Evolutionary conservation across 2,113 vertebrate genomes (phyloP).

Genomic region (Neodon shergylaensis): DNA sequence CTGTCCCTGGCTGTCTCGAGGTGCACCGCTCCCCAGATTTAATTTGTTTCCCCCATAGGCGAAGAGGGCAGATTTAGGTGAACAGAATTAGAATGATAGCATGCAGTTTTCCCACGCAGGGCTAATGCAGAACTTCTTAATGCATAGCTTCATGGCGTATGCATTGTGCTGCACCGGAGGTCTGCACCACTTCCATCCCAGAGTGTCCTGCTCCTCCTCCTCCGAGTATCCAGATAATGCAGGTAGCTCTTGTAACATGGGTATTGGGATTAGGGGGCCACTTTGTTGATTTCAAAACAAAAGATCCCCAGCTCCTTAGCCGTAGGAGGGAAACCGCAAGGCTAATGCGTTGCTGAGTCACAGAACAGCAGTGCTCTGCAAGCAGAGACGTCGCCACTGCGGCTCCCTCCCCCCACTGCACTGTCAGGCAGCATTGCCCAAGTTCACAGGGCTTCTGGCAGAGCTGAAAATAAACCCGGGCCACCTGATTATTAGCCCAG

Average conservation of each 20-base stretch:
- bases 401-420: neutral
- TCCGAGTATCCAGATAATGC: neutral
- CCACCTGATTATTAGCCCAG: neutral
- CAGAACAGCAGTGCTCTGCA: constrained; percentile 8
- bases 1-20: neutral
- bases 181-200: neutral
- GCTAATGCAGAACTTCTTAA: neutral
- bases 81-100: neutral
- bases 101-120: neutral
- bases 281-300: neutral
- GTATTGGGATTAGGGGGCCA: neutral
- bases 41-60: constrained; percentile 11
- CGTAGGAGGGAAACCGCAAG: constrained; percentile 17
- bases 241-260: neutral
- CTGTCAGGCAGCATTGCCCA: neutral
- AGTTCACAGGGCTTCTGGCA: neutral
- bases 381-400: neutral
- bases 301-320: neutral
- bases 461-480: constrained; percentile 12
- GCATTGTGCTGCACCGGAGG: too few species aligned
- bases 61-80: constrained; percentile 15
- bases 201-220: too few species aligned
- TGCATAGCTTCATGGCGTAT: neutral
- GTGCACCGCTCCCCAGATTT: neutral
- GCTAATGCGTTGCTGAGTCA: constrained; percentile 49